Percentiles rank a stretch among this genome's conserved stretches.
These are phyloP conservation scores for Catagonus wagneri DNA, from an alignment of 2,113 vertebrate genomes.

Conservation along the genomic window DNA sequence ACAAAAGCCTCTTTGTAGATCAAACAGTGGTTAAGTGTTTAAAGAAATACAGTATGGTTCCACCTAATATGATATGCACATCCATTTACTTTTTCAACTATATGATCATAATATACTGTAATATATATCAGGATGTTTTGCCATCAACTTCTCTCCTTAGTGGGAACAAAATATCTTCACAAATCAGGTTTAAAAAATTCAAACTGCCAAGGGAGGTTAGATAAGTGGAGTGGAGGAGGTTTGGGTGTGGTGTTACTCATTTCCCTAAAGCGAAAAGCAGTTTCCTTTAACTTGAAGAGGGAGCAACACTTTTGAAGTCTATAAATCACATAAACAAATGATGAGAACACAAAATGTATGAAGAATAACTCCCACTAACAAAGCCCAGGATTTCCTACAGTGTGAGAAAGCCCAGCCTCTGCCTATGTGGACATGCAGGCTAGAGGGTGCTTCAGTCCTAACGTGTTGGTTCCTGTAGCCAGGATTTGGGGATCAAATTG, in stretches of 20 bases:
- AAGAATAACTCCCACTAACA: background rate
- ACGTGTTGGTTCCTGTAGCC: background rate
- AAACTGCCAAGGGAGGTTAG: conserved; percentile 3
- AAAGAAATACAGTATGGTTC: background rate
- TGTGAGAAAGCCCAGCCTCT: background rate
- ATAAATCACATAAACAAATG: conserved; percentile 55
- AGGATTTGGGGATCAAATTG: background rate
- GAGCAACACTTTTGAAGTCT: conserved; percentile 56
- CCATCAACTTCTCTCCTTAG: background rate
- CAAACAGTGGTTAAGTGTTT: background rate
- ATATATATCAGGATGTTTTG: background rate
- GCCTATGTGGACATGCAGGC: background rate
- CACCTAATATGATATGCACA: background rate
- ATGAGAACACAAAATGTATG: conserved; percentile 25
- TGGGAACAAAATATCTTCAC: background rate
- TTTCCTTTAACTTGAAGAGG: conserved; percentile 59
- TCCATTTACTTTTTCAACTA: conserved; percentile 17
- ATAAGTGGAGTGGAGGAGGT: background rate
- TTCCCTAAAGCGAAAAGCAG: conserved; percentile 49
- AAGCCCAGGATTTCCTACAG: background rate
- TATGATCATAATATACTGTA: background rate
- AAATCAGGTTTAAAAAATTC: conserved; percentile 39
- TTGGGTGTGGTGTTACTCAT: background rate
- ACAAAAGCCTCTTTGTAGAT: background rate
- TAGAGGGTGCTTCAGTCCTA: background rate